Percentiles rank a stretch among this genome's conserved stretches.
These are phyloP conservation scores for Euzetes globulus DNA, from an alignment of 2,888 invertebrate species.

Conservation along the genomic window DNA sequence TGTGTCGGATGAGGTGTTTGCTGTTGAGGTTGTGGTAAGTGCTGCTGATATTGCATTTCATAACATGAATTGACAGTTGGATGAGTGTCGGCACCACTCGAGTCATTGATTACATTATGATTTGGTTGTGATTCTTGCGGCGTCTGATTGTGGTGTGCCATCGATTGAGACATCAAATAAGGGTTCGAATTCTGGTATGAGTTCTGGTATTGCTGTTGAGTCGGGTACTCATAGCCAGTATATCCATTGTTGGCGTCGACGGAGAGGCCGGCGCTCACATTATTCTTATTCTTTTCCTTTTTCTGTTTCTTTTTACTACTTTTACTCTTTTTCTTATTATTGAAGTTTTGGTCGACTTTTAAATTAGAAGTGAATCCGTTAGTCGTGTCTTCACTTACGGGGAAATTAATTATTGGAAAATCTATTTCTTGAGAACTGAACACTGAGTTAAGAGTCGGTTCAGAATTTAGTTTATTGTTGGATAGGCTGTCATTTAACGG, in stretches of 20 bases:
- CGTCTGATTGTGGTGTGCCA: constrained; percentile 9
- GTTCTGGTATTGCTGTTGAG: constrained; percentile 27
- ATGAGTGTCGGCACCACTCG: background rate
- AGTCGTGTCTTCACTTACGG: constrained; percentile 6
- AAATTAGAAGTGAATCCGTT: background rate
- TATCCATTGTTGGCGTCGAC: constrained; percentile 11
- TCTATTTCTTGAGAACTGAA: constrained; percentile 23
- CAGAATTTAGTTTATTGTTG: constrained; percentile 13
- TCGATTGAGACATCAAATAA: constrained; percentile 7
- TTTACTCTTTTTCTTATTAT: constrained; percentile 23
- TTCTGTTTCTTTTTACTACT: constrained; percentile 12
- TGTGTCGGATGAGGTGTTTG: background rate
- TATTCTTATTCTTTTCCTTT: constrained; percentile 9
- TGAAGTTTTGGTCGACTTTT: background rate
- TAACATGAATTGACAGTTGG: background rate
- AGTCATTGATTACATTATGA: background rate
- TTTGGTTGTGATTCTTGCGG: constrained; percentile 10
- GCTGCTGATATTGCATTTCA: constrained; percentile 27
- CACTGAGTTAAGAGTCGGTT: constrained; percentile 16
- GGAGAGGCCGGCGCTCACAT: background rate
- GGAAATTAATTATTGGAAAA: constrained; percentile 25
- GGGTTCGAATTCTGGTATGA: background rate
- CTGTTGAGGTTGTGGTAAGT: background rate
- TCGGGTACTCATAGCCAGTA: background rate
- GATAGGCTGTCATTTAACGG: constrained; percentile 7